Conservation (phyloP, 2,888 invertebrate genomes). For the Pristionchus entomophagus region DNA sequence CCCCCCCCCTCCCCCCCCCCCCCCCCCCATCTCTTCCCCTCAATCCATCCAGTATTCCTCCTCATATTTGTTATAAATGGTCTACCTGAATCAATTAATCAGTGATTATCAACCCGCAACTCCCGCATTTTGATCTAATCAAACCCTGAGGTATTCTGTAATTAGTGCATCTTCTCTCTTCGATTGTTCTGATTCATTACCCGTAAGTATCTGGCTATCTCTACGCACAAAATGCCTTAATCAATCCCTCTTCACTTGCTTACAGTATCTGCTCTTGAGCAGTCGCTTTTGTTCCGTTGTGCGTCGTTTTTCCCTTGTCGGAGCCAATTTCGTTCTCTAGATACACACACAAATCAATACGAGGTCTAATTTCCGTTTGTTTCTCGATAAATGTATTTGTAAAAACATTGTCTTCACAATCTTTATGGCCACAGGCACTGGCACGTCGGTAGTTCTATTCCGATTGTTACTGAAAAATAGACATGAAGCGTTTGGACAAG, state of each 20-base stretch:
- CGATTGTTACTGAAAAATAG: too few relatives aligned
- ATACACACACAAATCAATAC: slow-evolving; percentile 8
- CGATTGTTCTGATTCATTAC: neutral
- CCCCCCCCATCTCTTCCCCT: too few relatives aligned
- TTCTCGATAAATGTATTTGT: slow-evolving; percentile 13
- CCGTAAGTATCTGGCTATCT: neutral
- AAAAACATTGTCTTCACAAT: too few relatives aligned
- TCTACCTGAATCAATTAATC: slow-evolving; percentile 11
- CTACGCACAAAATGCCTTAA: slow-evolving; percentile 34
- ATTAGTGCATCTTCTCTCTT: neutral
- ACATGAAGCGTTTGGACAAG: too few relatives aligned
- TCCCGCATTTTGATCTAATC: slow-evolving; percentile 28
- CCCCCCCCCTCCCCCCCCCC: neutral
- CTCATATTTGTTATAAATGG: neutral
- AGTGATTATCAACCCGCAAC: neutral
- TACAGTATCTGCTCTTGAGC: slow-evolving; percentile 18
- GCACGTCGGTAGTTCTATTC: too few relatives aligned
- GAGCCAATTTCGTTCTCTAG: neutral
- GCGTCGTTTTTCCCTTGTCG: neutral
- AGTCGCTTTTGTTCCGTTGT: slow-evolving; percentile 34
- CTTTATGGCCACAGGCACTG: too few relatives aligned
- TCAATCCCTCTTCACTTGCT: slow-evolving; percentile 32
- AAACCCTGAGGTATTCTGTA: slow-evolving; percentile 28
- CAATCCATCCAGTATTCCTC: slow-evolving; percentile 11
- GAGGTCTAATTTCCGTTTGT: slow-evolving; percentile 26